Evolutionary conservation across 2,113 vertebrate genomes (phyloP).

Genomic region (Phrynocephalus versicolor): DNA sequence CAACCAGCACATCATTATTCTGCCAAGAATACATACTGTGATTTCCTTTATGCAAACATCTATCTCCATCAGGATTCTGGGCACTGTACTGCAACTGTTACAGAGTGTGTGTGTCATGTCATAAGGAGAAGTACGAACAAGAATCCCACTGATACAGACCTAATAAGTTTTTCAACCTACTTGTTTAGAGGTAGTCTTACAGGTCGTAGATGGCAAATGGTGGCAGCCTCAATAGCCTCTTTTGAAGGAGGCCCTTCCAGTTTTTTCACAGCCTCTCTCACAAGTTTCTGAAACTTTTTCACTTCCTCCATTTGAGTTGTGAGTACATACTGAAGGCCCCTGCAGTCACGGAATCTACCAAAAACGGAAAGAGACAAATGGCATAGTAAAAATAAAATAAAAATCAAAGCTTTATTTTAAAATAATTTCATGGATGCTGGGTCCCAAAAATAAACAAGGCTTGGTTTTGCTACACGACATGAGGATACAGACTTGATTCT

Average conservation of each 20-base stretch:
- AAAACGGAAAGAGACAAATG: background rate
- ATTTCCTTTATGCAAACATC: no score
- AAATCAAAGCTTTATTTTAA: background rate
- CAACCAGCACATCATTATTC: no score
- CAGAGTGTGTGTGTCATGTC: background rate
- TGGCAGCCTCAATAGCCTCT: slow-evolving; percentile 90
- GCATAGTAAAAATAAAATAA: background rate
- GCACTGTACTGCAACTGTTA: no score
- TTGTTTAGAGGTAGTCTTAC: slow-evolving; percentile 92
- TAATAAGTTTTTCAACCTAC: slow-evolving; percentile 71
- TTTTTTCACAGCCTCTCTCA: slow-evolving; percentile 90
- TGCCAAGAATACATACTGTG: no score
- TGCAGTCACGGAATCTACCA: slow-evolving; percentile 89
- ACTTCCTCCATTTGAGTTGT: slow-evolving; percentile 91
- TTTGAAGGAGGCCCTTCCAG: slow-evolving; percentile 90
- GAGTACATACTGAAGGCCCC: slow-evolving; percentile 91
- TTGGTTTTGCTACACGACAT: background rate
- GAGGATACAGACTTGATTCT: no score
- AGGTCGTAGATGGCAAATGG: slow-evolving; percentile 91
- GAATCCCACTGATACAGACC: slow-evolving; percentile 25
- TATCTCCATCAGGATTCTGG: no score
- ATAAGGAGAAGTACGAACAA: background rate
- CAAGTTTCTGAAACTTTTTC: slow-evolving; percentile 89
- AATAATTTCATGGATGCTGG: background rate
- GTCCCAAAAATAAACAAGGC: background rate